These are phyloP conservation scores for Tyria jacobaeae DNA, from an alignment of 2,888 invertebrate species.

Conservation along the genomic window DNA sequence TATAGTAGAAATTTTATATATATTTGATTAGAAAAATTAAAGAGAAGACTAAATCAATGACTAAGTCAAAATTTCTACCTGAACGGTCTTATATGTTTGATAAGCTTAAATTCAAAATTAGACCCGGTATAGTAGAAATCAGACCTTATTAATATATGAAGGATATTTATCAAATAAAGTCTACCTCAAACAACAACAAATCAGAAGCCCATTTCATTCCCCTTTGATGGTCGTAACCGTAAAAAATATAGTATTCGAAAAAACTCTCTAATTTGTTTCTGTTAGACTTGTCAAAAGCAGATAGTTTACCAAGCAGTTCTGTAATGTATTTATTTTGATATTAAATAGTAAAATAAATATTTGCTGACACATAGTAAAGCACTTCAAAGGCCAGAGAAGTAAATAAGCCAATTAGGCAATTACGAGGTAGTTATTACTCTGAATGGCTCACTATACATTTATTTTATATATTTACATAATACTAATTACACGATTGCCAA, in stretches of 20 bases:
- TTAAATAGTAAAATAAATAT: constrained; percentile 15
- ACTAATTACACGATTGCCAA: too few relatives aligned
- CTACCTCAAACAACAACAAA: not conserved
- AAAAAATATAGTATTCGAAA: constrained; percentile 19
- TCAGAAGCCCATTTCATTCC: not conserved
- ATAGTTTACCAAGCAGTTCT: constrained; percentile 34
- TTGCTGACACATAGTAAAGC: not conserved
- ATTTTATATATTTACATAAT: not conserved
- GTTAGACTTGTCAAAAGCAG: constrained; percentile 39
- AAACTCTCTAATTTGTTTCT: constrained; percentile 24
- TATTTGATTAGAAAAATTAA: too few relatives aligned
- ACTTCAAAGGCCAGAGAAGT: not conserved
- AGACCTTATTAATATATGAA: not conserved
- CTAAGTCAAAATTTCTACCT: too few relatives aligned
- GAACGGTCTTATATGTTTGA: too few relatives aligned
- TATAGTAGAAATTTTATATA: too few relatives aligned
- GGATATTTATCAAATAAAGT: not conserved
- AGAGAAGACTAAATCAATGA: too few relatives aligned
- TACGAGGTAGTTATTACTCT: not conserved
- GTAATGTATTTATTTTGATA: constrained; percentile 30
- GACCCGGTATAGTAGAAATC: not conserved
- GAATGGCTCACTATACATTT: not conserved
- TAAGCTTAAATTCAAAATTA: too few relatives aligned
- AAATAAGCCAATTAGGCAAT: not conserved
- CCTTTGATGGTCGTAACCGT: constrained; percentile 3